Conservation (phyloP, 2,113 vertebrate species). For the Callionymus lyra region DNA sequence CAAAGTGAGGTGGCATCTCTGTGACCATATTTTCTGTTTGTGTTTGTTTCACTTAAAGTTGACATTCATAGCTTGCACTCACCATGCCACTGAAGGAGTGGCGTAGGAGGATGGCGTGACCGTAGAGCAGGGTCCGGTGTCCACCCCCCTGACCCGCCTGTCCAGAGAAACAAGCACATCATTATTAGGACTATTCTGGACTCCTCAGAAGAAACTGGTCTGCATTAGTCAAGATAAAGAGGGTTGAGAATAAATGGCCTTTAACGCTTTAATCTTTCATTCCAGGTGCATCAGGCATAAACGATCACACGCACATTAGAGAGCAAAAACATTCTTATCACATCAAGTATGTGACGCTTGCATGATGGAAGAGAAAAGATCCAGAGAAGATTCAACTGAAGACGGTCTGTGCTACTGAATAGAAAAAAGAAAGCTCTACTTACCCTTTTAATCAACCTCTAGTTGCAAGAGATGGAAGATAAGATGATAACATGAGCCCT, state of each 20-base stretch:
- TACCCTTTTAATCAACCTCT: constrained; percentile 90
- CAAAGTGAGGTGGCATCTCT: too few relatives aligned
- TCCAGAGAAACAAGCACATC: constrained; percentile 11
- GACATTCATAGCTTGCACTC: constrained; percentile 46
- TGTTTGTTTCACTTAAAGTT: too few relatives aligned
- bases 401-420: not conserved
- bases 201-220: too few relatives aligned
- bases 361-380: not conserved
- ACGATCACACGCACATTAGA: constrained; percentile 10
- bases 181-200: not conserved
- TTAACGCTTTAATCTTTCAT: too few relatives aligned
- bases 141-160: constrained; percentile 88
- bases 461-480: constrained; percentile 66
- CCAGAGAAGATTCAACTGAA: not conserved
- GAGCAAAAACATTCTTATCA: not conserved
- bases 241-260: constrained; percentile 1
- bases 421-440: constrained; percentile 37
- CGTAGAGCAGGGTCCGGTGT: constrained; percentile 90
- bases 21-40: too few relatives aligned
- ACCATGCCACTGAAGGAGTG: constrained; percentile 96
- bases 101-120: constrained; percentile 88
- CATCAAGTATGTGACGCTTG: not conserved
- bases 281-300: constrained; percentile 27
- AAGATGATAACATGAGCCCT: constrained; percentile 39
- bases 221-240: not conserved